Percentiles rank a stretch among this genome's conserved stretches.
Evolutionary conservation across 1,140 invertebrate genomes (phyloP).

Genomic region (Cyclina sinensis): DNA sequence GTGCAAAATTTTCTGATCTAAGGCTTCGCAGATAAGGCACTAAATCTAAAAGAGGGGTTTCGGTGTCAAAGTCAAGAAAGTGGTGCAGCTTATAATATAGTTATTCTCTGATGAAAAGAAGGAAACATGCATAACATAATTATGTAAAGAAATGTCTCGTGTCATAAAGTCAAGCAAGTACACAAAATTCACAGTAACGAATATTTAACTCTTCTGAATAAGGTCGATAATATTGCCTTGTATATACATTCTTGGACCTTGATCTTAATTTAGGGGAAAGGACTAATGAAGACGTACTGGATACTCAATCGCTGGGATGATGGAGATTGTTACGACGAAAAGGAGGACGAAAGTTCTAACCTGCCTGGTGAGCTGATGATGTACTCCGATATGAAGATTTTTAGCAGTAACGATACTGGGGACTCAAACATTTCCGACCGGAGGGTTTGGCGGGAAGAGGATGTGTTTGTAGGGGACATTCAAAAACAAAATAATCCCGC

Average conservation of each 20-base stretch:
- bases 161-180: background rate
- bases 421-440: background rate
- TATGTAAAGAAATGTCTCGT: too few relatives aligned
- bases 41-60: too few relatives aligned
- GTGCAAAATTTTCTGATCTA: too few relatives aligned
- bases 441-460: conserved; percentile 38
- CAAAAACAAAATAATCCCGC: background rate
- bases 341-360: background rate
- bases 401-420: background rate
- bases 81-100: too few relatives aligned
- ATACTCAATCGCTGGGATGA: conserved; percentile 35
- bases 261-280: conserved; percentile 90
- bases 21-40: too few relatives aligned
- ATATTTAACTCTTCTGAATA: too few relatives aligned
- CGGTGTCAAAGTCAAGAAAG: too few relatives aligned
- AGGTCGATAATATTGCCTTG: too few relatives aligned
- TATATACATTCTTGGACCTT: too few relatives aligned
- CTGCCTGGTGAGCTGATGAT: conserved; percentile 49
- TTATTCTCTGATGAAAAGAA: too few relatives aligned
- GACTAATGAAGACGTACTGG: conserved; percentile 95
- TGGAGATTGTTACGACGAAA: background rate
- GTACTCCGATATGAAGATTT: conserved; percentile 41
- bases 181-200: too few relatives aligned
- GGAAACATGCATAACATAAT: too few relatives aligned
- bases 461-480: conserved; percentile 20